A percentile compares a stretch with the other conserved stretches of the same genome.
phyloP scores from a whole-genome alignment of 2,797 vertebrate species.

The Dendrocincla tyrannina region DNA sequence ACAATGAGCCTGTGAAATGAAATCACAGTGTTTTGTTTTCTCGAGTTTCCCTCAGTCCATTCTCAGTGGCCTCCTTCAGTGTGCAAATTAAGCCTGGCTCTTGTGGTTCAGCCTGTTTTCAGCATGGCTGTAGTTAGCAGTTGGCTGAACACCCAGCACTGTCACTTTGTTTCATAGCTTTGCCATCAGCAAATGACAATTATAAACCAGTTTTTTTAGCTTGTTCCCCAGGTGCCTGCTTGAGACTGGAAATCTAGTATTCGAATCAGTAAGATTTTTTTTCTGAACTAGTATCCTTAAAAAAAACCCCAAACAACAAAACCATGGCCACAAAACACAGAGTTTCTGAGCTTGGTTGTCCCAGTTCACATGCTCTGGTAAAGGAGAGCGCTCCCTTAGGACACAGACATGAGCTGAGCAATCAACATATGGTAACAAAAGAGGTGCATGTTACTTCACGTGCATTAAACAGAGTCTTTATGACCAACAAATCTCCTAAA shows the following conservation, averaged over 20 bases:
- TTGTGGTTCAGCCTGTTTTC: slow-evolving; percentile 29
- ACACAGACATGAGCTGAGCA: not conserved
- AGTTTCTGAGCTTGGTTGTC: not conserved
- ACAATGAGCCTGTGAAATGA: not conserved
- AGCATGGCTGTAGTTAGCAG: not conserved
- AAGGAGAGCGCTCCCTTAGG: not conserved
- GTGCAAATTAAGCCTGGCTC: not conserved
- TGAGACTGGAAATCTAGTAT: not conserved
- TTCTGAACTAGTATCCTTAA: not conserved
- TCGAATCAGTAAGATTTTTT: not conserved
- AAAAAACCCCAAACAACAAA: not conserved
- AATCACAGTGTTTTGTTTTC: not conserved
- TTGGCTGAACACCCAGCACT: not conserved
- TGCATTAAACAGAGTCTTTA: not conserved
- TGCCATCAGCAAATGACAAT: not conserved
- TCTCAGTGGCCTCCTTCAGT: not conserved
- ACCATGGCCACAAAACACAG: not conserved
- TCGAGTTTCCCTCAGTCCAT: not conserved
- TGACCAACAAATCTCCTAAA: not conserved
- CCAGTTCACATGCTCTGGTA: not conserved
- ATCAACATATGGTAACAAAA: not conserved
- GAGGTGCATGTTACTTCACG: not conserved
- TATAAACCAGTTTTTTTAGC: not conserved
- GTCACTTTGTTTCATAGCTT: slow-evolving; percentile 8
- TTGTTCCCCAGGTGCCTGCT: not conserved